Percentiles rank a stretch among this genome's conserved stretches.
Evolutionary conservation across 1,140 invertebrate genomes (phyloP).

Genomic region (Ceratina australensis): DNA sequence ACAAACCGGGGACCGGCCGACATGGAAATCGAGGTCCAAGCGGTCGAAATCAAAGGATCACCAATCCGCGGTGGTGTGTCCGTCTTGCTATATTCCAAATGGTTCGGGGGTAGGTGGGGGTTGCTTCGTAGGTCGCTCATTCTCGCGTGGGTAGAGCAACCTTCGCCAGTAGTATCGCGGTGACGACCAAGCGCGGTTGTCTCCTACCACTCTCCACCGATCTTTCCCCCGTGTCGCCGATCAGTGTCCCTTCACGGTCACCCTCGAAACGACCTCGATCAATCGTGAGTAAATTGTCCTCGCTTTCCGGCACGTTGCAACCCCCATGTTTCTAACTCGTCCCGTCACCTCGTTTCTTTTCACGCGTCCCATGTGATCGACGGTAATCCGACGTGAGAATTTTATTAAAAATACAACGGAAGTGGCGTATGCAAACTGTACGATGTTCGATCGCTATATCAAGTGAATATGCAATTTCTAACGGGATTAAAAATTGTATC

Average conservation of each 20-base stretch:
- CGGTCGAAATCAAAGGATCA: slow-evolving; percentile 20
- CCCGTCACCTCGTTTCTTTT: neutral
- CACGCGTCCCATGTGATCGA: neutral
- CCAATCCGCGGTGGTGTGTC: neutral
- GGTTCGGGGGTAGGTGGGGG: slow-evolving; percentile 62
- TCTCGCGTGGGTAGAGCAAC: slow-evolving; percentile 66
- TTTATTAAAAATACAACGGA: neutral
- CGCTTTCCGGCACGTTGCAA: neutral
- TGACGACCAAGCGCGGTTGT: slow-evolving; percentile 66
- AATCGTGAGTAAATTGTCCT: slow-evolving; percentile 28
- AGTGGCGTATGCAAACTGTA: neutral
- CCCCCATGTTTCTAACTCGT: too few species aligned
- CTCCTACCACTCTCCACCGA: slow-evolving; percentile 38
- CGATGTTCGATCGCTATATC: neutral
- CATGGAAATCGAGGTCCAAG: neutral
- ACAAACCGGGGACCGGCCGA: neutral
- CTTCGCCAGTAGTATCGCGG: slow-evolving; percentile 71
- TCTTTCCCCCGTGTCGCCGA: slow-evolving; percentile 1
- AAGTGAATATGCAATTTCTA: neutral
- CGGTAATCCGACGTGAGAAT: neutral
- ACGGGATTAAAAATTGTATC: neutral
- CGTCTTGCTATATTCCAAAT: neutral
- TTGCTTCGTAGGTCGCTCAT: slow-evolving; percentile 59
- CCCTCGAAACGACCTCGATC: neutral
- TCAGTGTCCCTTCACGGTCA: neutral